These are phyloP conservation scores for Caenorhabditis zanzibari DNA, from an alignment of 2,888 invertebrate species.

Conservation along the genomic window DNA sequence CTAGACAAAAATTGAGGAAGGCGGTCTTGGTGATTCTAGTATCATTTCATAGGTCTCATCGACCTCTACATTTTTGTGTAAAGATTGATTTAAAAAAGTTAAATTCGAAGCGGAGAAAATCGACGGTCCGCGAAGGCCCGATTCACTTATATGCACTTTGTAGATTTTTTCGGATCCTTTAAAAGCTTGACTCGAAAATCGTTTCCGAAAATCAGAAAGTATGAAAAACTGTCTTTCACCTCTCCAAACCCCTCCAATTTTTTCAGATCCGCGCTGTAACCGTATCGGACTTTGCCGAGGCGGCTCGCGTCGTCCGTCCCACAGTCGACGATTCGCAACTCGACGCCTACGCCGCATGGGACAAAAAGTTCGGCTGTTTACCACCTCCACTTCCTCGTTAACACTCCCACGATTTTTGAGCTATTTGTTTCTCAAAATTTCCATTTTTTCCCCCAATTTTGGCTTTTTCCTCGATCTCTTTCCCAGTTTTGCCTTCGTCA, in stretches of 20 bases:
- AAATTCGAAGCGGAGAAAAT: too few species aligned
- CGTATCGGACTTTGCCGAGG: constrained; percentile 90
- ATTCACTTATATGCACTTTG: too few species aligned
- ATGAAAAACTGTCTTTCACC: neutral
- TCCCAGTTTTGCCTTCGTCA: neutral
- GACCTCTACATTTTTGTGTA: too few species aligned
- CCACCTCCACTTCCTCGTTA: constrained; percentile 42
- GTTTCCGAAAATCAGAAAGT: too few species aligned
- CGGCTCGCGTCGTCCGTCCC: constrained; percentile 90
- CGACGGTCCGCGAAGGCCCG: too few species aligned
- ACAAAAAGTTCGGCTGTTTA: constrained; percentile 85
- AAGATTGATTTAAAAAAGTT: too few species aligned
- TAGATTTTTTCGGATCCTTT: too few species aligned
- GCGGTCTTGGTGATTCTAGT: too few species aligned
- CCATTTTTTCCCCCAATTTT: neutral
- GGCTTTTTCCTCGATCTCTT: constrained; percentile 1
- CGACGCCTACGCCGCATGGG: constrained; percentile 91
- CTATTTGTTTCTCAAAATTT: neutral
- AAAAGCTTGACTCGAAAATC: too few species aligned
- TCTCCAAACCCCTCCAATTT: neutral
- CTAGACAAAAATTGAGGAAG: too few species aligned
- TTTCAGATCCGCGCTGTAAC: constrained; percentile 90
- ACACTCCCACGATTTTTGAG: neutral
- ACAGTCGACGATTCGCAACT: constrained; percentile 93
- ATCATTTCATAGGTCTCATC: too few species aligned